These are phyloP conservation scores for Pseudobourletiella spinata DNA, from an alignment of 1,140 invertebrate genomes.

Conservation along the genomic window DNA sequence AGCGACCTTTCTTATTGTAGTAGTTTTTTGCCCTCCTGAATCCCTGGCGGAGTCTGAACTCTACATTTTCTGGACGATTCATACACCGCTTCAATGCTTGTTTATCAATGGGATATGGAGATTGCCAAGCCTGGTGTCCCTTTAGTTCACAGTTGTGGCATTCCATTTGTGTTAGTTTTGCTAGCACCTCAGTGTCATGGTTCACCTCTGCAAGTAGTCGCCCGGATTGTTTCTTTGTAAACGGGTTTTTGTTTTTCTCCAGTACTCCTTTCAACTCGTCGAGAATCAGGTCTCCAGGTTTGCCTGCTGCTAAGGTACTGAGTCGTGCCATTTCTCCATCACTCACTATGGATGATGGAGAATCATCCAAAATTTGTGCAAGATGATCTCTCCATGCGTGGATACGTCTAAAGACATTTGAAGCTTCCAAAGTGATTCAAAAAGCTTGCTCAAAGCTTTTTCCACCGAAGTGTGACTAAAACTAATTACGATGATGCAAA, in stretches of 20 bases:
- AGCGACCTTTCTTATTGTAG: neutral
- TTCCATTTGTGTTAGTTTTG: neutral
- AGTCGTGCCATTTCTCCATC: neutral
- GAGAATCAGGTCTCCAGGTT: neutral
- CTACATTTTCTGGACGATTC: neutral
- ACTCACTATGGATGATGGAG: neutral
- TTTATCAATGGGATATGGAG: neutral
- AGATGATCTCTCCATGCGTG: neutral
- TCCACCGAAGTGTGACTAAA: neutral
- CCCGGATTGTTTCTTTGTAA: neutral
- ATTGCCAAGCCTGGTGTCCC: neutral
- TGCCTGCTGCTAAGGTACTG: neutral
- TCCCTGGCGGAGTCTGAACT: neutral
- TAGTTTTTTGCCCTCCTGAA: neutral
- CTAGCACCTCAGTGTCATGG: neutral
- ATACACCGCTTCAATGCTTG: neutral
- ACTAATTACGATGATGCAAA: neutral
- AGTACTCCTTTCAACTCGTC: neutral
- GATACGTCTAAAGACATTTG: neutral
- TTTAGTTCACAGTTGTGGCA: neutral
- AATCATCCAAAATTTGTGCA: neutral
- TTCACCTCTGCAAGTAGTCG: neutral
- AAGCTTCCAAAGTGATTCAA: neutral
- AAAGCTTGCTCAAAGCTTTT: neutral
- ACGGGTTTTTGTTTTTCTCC: neutral